phyloP scores from a whole-genome alignment of 2,797 vertebrate genomes.

The Eidolon dupreanum region DNA sequence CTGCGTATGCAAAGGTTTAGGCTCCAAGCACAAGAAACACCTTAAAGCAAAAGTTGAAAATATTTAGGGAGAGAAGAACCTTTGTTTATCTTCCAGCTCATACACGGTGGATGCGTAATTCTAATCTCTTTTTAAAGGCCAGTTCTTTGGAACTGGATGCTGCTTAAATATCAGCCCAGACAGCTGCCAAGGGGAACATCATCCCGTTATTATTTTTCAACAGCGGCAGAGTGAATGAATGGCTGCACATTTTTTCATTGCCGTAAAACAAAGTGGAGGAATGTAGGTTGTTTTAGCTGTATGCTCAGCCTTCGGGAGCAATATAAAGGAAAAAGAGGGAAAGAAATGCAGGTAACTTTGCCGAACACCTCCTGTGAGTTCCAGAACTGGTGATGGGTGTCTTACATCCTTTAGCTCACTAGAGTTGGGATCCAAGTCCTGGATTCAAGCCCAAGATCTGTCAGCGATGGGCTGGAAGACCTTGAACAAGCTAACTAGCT shows the following conservation, averaged over 20 bases:
- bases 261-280: slow-evolving; percentile 8
- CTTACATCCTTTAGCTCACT: neutral
- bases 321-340: neutral
- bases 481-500: neutral
- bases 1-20: neutral
- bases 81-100: slow-evolving; percentile 74
- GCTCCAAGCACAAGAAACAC: slow-evolving; percentile 27
- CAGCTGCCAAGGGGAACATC: slow-evolving; percentile 71
- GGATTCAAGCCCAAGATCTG: neutral
- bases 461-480: neutral
- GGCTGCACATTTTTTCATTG: neutral
- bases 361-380: neutral
- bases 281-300: neutral
- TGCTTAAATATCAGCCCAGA: slow-evolving; percentile 45
- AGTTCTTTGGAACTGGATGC: slow-evolving; percentile 52
- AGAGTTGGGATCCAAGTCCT: neutral
- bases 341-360: neutral
- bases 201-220: slow-evolving; percentile 67
- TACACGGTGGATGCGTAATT: neutral
- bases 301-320: neutral
- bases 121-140: slow-evolving; percentile 64
- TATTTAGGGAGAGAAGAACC: slow-evolving; percentile 62
- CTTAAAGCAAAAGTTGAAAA: slow-evolving; percentile 62
- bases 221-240: slow-evolving; percentile 26
- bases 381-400: neutral